Conservation (phyloP, 2,888 invertebrate genomes). For the Lepidonotus clava region DNA sequence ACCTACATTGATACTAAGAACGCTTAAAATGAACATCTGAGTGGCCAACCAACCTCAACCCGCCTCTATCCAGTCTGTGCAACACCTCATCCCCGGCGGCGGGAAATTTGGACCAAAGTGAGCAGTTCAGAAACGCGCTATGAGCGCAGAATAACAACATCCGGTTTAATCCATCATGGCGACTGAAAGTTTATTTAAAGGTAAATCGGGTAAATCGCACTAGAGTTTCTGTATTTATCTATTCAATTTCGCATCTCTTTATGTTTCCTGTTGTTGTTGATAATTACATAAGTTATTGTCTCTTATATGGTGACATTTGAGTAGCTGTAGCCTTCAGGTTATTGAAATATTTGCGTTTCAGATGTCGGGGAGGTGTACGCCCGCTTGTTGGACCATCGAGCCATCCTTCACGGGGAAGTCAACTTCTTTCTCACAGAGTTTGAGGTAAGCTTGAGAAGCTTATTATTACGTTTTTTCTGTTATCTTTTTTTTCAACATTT, state of each 20-base stretch:
- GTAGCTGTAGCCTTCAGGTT: not conserved
- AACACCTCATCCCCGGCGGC: no score
- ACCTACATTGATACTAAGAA: no score
- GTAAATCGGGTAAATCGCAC: not conserved
- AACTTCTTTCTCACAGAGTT: slow-evolving; percentile 91
- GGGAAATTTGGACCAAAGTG: no score
- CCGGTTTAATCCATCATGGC: slow-evolving; percentile 26
- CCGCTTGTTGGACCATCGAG: slow-evolving; percentile 92
- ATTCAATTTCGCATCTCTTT: not conserved
- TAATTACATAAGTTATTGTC: not conserved
- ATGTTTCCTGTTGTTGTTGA: not conserved
- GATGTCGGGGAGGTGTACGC: slow-evolving; percentile 91
- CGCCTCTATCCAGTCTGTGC: no score
- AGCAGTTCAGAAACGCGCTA: not conserved
- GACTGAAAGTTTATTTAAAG: slow-evolving; percentile 17
- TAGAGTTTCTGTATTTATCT: not conserved
- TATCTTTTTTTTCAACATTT: no score
- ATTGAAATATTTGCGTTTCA: slow-evolving; percentile 78
- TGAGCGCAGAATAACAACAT: not conserved
- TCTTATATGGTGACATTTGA: not conserved
- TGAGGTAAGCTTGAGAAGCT: slow-evolving; percentile 87
- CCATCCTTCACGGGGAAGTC: slow-evolving; percentile 92
- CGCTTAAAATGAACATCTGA: no score
- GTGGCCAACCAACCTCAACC: no score
- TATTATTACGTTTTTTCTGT: no score